A percentile compares a stretch with the other conserved stretches of the same genome.
phyloP scores from a whole-genome alignment of 2,888 invertebrate species.

The Perizoma flavofasciatum region DNA sequence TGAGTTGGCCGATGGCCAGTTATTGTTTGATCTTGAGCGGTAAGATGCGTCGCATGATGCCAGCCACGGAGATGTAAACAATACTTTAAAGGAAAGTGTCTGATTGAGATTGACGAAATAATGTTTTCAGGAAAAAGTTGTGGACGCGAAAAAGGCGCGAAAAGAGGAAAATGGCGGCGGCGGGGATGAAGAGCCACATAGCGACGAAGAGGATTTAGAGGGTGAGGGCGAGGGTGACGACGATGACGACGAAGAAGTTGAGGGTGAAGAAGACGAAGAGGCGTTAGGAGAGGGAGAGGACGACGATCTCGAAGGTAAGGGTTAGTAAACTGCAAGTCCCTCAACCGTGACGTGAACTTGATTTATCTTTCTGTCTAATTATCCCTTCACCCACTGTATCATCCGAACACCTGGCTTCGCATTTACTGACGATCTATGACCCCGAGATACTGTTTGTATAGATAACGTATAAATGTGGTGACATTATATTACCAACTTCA shows the following conservation, averaged over 20 bases:
- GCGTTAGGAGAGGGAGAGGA: conserved; percentile 85
- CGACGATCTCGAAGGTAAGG: conserved; percentile 86
- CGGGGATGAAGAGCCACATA: conserved; percentile 83
- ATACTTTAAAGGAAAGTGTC: conserved; percentile 35
- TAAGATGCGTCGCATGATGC: conserved; percentile 42
- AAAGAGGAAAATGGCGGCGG: conserved; percentile 91
- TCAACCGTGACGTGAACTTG: conserved; percentile 10
- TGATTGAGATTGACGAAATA: conserved; percentile 22
- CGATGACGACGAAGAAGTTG: conserved; percentile 84
- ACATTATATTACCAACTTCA: no score
- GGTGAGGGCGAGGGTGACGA: conserved; percentile 82
- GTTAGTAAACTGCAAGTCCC: conserved; percentile 7
- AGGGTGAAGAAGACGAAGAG: conserved; percentile 86
- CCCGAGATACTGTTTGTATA: no score
- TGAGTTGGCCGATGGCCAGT: conserved; percentile 65
- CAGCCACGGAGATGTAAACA: conserved; percentile 47
- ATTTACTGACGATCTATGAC: no score
- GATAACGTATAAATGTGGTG: no score
- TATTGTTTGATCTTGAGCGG: conserved; percentile 58
- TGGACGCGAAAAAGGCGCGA: conserved; percentile 91
- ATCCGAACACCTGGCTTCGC: no score
- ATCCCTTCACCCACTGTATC: no score
- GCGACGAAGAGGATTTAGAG: conserved; percentile 87
- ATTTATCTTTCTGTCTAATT: no score
- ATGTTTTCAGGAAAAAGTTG: conserved; percentile 86